Percentiles rank a stretch among this genome's conserved stretches.
Evolutionary conservation across 2,797 vertebrate species (phyloP).

Genomic region (Erithacus rubecula): DNA sequence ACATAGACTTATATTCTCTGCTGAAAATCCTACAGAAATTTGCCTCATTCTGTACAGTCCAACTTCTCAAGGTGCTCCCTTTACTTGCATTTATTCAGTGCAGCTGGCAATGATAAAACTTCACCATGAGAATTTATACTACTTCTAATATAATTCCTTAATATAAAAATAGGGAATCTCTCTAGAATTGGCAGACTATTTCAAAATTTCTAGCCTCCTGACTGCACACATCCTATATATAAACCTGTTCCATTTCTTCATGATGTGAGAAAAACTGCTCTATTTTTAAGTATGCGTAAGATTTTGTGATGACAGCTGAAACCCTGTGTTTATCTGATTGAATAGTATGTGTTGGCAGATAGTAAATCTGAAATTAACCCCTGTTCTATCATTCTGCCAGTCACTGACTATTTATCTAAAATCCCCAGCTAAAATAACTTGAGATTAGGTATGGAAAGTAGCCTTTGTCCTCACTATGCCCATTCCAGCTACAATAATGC

Average conservation of each 20-base stretch:
- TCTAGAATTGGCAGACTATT: constrained; percentile 24
- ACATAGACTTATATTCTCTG: background rate
- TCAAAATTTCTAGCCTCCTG: constrained; percentile 14
- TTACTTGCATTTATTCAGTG: background rate
- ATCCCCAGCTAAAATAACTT: background rate
- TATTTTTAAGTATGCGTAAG: constrained; percentile 66
- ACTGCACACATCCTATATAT: constrained; percentile 39
- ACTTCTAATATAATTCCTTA: background rate
- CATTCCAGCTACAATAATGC: background rate
- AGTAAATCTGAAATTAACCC: constrained; percentile 71
- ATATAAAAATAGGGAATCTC: constrained; percentile 51
- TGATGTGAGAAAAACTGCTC: constrained; percentile 51
- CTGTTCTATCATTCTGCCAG: constrained; percentile 48
- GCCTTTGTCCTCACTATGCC: background rate
- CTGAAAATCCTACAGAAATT: background rate
- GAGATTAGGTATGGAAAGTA: constrained; percentile 10
- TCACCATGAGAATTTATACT: background rate
- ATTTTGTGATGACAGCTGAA: constrained; percentile 67
- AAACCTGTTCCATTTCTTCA: constrained; percentile 45
- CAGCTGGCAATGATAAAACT: background rate
- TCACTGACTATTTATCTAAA: constrained; percentile 49
- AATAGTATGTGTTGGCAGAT: constrained; percentile 70
- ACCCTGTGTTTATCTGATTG: constrained; percentile 69
- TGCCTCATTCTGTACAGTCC: background rate
- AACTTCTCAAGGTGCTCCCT: background rate